A percentile compares a stretch with the other conserved stretches of the same genome.
phyloP scores from a whole-genome alignment of 2,888 invertebrate genomes.

The Caradrina clavipalpis region DNA sequence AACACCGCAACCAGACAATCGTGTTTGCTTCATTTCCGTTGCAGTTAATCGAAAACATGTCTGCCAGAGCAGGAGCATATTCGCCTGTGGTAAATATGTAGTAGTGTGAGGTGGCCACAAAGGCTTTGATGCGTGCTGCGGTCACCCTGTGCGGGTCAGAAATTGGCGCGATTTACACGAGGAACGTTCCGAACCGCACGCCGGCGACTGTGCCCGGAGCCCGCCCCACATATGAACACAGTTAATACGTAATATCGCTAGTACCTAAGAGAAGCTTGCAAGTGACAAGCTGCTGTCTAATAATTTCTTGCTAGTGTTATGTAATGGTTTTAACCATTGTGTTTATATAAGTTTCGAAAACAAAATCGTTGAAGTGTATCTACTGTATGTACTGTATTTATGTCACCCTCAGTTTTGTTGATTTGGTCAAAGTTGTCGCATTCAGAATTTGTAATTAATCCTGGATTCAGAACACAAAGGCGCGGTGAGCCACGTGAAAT shows the following conservation, averaged over 20 bases:
- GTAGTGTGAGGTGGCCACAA: conserved; percentile 78
- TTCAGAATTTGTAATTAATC: conserved; percentile 34
- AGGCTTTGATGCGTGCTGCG: conserved; percentile 89
- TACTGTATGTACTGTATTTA: background rate
- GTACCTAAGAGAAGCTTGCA: conserved; percentile 46
- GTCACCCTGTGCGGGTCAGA: conserved; percentile 85
- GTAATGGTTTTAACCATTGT: conserved; percentile 17
- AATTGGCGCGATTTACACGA: conserved; percentile 86
- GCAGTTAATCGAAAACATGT: conserved; percentile 71
- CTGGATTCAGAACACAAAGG: conserved; percentile 15
- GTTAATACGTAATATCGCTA: conserved; percentile 45
- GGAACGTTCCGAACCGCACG: conserved; percentile 75
- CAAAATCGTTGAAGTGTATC: background rate
- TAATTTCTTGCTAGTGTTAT: conserved; percentile 30
- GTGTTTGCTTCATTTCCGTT: conserved; percentile 64
- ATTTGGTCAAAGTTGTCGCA: conserved; percentile 14
- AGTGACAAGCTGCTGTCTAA: conserved; percentile 33
- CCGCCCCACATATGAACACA: conserved; percentile 44
- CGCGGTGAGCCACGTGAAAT: conserved; percentile 10
- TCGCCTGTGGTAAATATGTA: conserved; percentile 75
- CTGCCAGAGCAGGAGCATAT: conserved; percentile 66
- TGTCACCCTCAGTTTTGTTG: background rate
- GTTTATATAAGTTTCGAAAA: background rate
- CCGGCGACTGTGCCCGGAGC: conserved; percentile 47
- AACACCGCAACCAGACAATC: conserved; percentile 20